phyloP scores from a whole-genome alignment of 37 sponge, comb jelly and placozoan genomes.

The Tethya wilhelma region DNA sequence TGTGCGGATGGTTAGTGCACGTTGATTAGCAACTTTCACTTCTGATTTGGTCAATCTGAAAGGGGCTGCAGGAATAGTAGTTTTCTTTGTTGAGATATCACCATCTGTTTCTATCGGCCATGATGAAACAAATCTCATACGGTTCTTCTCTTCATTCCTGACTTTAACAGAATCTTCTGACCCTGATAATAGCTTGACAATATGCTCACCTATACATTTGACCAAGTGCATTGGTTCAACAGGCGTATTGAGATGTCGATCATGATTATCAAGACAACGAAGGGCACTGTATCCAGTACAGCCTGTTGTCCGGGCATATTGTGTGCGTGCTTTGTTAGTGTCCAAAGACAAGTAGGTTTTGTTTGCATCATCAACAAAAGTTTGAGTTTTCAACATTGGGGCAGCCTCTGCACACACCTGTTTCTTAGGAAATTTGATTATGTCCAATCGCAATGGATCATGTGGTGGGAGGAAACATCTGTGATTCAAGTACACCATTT shows the following conservation, averaged over 20 bases:
- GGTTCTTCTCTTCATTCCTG: background rate
- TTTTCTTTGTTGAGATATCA: no score
- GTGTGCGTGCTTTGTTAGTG: background rate
- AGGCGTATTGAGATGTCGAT: conserved; percentile 11
- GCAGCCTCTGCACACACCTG: background rate
- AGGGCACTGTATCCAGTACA: conserved; percentile 11
- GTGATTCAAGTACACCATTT: conserved; percentile 21
- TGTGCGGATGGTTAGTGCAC: background rate
- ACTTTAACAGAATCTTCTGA: conserved; percentile 15
- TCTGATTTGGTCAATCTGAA: background rate
- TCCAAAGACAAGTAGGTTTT: background rate
- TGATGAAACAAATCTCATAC: background rate
- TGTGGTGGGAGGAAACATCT: background rate
- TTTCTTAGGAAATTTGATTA: background rate
- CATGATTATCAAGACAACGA: conserved; percentile 5
- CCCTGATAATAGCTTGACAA: conserved; percentile 2
- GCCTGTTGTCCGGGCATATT: background rate
- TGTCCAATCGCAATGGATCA: background rate
- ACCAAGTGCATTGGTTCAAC: conserved; percentile 19
- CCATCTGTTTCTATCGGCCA: background rate
- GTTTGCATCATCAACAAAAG: background rate
- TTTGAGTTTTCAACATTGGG: background rate
- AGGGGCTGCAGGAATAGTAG: conserved; percentile 4
- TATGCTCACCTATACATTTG: conserved; percentile 6
- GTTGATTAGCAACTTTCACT: background rate